phyloP scores from a whole-genome alignment of 1,140 invertebrate genomes.

The Drosophila lacteicornis region DNA sequence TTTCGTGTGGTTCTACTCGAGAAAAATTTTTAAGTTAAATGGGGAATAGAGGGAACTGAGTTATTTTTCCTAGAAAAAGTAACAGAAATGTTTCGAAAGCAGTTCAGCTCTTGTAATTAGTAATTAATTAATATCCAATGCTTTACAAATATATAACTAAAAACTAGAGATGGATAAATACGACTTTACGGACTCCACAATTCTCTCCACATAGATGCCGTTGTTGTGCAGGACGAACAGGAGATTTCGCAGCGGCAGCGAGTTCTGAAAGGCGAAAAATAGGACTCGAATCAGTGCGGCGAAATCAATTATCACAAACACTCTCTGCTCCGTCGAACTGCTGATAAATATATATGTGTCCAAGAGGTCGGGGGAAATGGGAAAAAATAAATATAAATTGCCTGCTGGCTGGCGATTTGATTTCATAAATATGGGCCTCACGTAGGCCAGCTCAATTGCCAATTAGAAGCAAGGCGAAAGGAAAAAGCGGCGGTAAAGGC shows the following conservation, averaged over 20 bases:
- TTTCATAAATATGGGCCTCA: conserved; percentile 80
- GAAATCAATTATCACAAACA: conserved; percentile 49
- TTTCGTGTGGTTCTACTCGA: conserved; percentile 1
- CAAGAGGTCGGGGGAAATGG: conserved; percentile 27
- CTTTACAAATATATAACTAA: conserved; percentile 15
- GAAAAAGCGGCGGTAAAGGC: conserved; percentile 14
- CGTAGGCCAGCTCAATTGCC: conserved; percentile 84
- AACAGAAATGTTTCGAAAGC: too few relatives aligned
- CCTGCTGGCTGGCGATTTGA: conserved; percentile 51
- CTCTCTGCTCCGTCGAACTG: conserved; percentile 54
- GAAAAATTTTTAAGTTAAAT: neutral
- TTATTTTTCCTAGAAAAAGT: too few relatives aligned
- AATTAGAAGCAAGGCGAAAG: conserved; percentile 69
- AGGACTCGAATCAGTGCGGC: conserved; percentile 34
- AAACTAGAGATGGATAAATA: conserved; percentile 74
- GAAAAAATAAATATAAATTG: conserved; percentile 74
- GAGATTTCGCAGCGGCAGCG: conserved; percentile 59
- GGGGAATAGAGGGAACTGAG: too few relatives aligned
- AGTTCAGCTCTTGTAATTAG: neutral
- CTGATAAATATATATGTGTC: conserved; percentile 50
- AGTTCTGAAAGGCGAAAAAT: conserved; percentile 64
- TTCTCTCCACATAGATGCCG: conserved; percentile 65
- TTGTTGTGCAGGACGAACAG: conserved; percentile 68
- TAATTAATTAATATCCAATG: neutral
- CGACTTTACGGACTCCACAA: conserved; percentile 74